These are phyloP conservation scores for Diachasmimorpha longicaudata DNA, from an alignment of 1,140 invertebrate species.

Conservation along the genomic window DNA sequence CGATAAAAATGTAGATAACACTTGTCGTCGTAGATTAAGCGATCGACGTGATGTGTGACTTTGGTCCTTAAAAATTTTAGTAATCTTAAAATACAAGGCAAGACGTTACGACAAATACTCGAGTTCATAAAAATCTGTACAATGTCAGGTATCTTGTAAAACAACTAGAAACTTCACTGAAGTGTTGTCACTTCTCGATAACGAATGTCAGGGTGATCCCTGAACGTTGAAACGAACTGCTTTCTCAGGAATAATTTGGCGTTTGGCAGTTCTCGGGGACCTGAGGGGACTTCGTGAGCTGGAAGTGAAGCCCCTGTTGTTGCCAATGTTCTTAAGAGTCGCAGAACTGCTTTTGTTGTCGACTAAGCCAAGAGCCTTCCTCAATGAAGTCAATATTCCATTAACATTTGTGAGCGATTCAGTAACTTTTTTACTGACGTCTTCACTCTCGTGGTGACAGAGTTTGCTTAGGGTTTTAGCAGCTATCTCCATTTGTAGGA, in stretches of 20 bases:
- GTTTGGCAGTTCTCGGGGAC: too few species aligned
- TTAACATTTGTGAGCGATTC: conserved; percentile 48
- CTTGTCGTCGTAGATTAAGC: too few species aligned
- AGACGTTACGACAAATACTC: not conserved
- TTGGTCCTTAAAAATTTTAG: conserved; percentile 13
- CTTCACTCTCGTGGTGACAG: conserved; percentile 42
- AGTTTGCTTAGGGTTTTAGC: conserved; percentile 47
- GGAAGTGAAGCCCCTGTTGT: too few species aligned
- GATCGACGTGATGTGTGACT: not conserved
- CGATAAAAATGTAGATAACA: too few species aligned
- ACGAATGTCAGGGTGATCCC: not conserved
- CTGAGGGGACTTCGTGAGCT: too few species aligned
- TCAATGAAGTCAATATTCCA: conserved; percentile 39
- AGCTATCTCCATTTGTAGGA: conserved; percentile 55
- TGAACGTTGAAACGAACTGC: conserved; percentile 50
- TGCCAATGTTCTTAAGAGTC: too few species aligned
- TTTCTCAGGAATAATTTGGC: conserved; percentile 38
- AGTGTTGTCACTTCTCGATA: not conserved
- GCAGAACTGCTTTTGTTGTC: not conserved
- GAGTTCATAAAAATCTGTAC: not conserved
- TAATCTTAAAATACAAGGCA: conserved; percentile 15
- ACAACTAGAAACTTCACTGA: not conserved
- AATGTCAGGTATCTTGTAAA: not conserved
- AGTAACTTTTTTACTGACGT: conserved; percentile 38
- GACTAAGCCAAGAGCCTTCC: conserved; percentile 21